These are phyloP conservation scores for Reticulitermes lucifugus DNA, from an alignment of 2,888 invertebrate genomes.

Conservation along the genomic window DNA sequence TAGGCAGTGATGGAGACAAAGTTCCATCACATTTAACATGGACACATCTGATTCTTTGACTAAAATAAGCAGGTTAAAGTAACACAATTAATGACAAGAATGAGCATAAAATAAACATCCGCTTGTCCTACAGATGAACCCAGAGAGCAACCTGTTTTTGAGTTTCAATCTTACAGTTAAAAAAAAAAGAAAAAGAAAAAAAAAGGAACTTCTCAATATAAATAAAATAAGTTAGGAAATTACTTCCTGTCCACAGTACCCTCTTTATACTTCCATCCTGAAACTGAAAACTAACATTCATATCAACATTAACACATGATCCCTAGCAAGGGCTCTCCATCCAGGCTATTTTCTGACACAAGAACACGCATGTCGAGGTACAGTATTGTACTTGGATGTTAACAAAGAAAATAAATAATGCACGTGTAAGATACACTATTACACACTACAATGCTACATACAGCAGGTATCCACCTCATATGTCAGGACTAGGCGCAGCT, in stretches of 20 bases:
- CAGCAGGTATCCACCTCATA: slow-evolving; percentile 19
- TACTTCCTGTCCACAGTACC: slow-evolving; percentile 9
- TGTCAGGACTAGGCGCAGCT: slow-evolving; percentile 25
- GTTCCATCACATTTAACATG: neutral
- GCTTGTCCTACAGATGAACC: neutral
- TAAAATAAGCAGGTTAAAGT: slow-evolving; percentile 2
- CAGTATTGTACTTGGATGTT: slow-evolving; percentile 24
- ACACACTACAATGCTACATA: slow-evolving; percentile 28
- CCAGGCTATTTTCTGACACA: neutral
- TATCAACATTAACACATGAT: neutral
- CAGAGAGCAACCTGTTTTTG: slow-evolving; percentile 25
- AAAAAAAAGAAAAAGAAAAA: too few relatives aligned
- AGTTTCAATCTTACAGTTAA: slow-evolving; percentile 15
- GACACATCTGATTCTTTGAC: neutral
- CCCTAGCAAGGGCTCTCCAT: slow-evolving; percentile 1
- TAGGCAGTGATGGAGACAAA: neutral
- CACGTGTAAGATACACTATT: slow-evolving; percentile 24
- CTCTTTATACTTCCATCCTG: slow-evolving; percentile 13
- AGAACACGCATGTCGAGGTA: slow-evolving; percentile 12
- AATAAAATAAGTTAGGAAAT: slow-evolving; percentile 33
- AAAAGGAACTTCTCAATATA: slow-evolving; percentile 27
- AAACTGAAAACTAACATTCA: slow-evolving; percentile 28
- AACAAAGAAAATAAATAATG: slow-evolving; percentile 27
- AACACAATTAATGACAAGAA: slow-evolving; percentile 8
- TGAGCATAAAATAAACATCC: slow-evolving; percentile 5